Conservation (phyloP, 2,113 vertebrate genomes). For the Crypturellus undulatus region DNA sequence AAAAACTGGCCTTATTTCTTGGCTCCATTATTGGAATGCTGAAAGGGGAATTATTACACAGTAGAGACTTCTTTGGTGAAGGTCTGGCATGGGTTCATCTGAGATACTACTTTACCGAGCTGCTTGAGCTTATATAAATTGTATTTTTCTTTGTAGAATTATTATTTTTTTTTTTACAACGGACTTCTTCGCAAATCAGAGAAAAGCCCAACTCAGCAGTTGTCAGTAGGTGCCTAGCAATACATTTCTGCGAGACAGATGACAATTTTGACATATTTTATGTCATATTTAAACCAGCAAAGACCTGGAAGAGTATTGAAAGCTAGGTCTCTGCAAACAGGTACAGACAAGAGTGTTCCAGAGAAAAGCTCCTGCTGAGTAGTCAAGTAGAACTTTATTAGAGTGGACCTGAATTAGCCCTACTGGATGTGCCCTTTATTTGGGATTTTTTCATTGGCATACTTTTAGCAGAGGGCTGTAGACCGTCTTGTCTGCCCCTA, state of each 20-base stretch:
- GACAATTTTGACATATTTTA: not conserved
- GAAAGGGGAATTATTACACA: not conserved
- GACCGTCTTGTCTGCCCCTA: not conserved
- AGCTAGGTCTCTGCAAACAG: not conserved
- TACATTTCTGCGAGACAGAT: not conserved
- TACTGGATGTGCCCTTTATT: not conserved
- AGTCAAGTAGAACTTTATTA: not conserved
- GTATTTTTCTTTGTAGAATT: not conserved
- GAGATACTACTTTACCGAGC: not conserved
- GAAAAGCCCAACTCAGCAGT: not conserved
- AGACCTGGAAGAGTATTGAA: not conserved
- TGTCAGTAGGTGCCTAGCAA: not conserved
- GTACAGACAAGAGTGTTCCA: not conserved
- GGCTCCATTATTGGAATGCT: not conserved
- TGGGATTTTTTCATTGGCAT: not conserved
- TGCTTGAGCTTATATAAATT: slow-evolving; percentile 8
- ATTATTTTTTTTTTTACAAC: slow-evolving; percentile 25
- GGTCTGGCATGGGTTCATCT: not conserved
- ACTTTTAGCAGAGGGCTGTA: not conserved
- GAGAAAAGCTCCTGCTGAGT: not conserved
- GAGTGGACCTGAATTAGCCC: not conserved
- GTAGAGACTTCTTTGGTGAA: not conserved
- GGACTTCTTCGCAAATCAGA: not conserved
- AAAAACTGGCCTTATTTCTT: not conserved
- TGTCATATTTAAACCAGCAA: not conserved